Percentiles rank a stretch among this genome's conserved stretches.
Conservation (phyloP, 64 coral and sea anemone species). For the Montipora efflorescens region DNA sequence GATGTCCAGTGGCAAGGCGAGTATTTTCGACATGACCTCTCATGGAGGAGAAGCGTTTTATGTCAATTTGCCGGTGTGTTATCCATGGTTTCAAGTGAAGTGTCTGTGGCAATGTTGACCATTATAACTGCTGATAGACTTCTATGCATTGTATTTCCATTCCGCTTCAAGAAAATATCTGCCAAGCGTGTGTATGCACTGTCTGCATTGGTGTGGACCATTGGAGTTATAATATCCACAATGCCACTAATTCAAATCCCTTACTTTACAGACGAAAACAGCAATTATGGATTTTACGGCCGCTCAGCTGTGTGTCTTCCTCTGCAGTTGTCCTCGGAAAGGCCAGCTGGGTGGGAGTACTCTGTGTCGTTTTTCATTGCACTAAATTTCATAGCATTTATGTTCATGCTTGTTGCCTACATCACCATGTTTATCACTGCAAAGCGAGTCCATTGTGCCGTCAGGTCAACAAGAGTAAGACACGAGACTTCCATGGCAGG, state of each 20-base stretch:
- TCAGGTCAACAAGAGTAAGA: conserved; percentile 46
- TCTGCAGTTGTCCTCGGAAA: conserved; percentile 56
- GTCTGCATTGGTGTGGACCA: not conserved
- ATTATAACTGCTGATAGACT: conserved; percentile 64
- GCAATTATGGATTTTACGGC: conserved; percentile 56
- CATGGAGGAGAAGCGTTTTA: conserved; percentile 16
- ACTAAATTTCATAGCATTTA: conserved; percentile 57
- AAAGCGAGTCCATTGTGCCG: not conserved
- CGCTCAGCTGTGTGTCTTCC: conserved; percentile 73
- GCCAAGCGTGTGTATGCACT: not conserved
- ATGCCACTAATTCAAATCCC: conserved; percentile 25
- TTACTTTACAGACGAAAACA: conserved; percentile 49
- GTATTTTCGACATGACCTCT: conserved; percentile 56
- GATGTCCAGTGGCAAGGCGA: conserved; percentile 54
- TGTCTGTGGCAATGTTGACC: conserved; percentile 46
- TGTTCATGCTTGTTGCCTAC: conserved; percentile 66
- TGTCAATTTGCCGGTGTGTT: conserved; percentile 42
- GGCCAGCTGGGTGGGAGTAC: conserved; percentile 65
- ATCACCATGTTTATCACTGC: conserved; percentile 52
- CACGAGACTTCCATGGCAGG: conserved; percentile 43
- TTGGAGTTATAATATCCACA: conserved; percentile 36
- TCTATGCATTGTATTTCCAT: conserved; percentile 57
- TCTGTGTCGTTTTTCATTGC: conserved; percentile 42
- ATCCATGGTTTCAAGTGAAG: conserved; percentile 62
- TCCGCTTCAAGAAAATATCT: not conserved